These are phyloP conservation scores for Belonocnema kinseyi DNA, from an alignment of 1,140 invertebrate species.

Conservation along the genomic window DNA sequence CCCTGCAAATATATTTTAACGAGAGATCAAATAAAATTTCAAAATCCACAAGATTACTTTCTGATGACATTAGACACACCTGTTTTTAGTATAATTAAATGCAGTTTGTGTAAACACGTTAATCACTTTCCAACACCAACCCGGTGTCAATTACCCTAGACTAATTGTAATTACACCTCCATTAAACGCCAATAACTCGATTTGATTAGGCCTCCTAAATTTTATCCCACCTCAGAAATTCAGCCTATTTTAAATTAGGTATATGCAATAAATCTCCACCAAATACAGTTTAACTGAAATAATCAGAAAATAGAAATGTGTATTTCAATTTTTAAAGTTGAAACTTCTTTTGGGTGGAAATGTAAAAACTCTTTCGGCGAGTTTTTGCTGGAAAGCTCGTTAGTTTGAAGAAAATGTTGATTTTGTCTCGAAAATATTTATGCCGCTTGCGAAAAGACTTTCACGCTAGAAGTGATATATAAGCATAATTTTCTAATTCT, in stretches of 20 bases:
- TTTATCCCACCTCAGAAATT: neutral
- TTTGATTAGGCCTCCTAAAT: neutral
- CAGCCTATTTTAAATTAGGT: too few relatives aligned
- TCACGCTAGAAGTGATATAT: conserved; percentile 18
- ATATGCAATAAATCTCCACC: too few relatives aligned
- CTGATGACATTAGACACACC: too few relatives aligned
- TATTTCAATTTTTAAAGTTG: too few relatives aligned
- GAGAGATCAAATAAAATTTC: too few relatives aligned
- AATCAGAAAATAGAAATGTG: too few relatives aligned
- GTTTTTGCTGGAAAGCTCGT: conserved; percentile 4
- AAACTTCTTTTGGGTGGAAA: too few relatives aligned
- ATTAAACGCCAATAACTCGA: neutral
- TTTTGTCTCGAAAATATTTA: conserved; percentile 6
- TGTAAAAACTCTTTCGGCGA: neutral
- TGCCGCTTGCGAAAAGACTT: neutral
- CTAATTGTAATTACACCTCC: neutral
- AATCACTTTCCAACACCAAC: neutral
- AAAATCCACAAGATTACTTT: too few relatives aligned
- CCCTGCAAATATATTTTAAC: too few relatives aligned
- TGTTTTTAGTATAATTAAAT: neutral
- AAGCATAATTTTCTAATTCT: conserved; percentile 16
- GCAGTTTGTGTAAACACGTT: neutral
- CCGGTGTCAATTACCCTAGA: neutral
- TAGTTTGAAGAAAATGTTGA: neutral
- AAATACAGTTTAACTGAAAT: too few relatives aligned